phyloP scores from a whole-genome alignment of 1,140 invertebrate species.

The Gerris buenoi region DNA sequence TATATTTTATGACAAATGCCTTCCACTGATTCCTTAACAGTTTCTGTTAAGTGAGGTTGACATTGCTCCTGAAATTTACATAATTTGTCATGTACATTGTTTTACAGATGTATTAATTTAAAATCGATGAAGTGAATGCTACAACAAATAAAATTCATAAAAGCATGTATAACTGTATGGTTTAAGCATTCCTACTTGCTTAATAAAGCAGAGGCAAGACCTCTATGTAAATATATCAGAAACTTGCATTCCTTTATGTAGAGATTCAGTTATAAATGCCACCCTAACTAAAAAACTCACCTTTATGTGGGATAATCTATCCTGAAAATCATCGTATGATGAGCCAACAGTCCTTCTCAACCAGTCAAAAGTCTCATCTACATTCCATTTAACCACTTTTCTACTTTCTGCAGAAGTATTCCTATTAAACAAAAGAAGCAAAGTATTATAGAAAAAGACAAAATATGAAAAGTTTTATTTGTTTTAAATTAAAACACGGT shows the following conservation, averaged over 20 bases:
- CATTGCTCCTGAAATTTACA: constrained; percentile 82
- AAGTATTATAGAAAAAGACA: too few species aligned
- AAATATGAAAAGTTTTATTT: too few species aligned
- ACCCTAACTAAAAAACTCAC: too few species aligned
- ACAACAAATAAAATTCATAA: too few species aligned
- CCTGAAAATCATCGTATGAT: constrained; percentile 90
- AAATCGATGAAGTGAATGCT: too few species aligned
- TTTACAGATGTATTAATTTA: too few species aligned
- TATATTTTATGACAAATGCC: constrained; percentile 92
- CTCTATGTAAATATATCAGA: constrained; percentile 5
- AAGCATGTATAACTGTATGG: constrained; percentile 8
- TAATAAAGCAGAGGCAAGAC: background rate
- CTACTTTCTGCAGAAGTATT: constrained; percentile 83
- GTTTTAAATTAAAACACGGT: too few species aligned
- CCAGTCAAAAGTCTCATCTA: constrained; percentile 94
- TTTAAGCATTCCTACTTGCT: background rate
- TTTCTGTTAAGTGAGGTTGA: constrained; percentile 85
- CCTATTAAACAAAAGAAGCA: too few species aligned
- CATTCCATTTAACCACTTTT: constrained; percentile 97
- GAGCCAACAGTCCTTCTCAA: constrained; percentile 82
- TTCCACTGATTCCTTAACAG: constrained; percentile 84
- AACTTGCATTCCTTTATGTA: too few species aligned
- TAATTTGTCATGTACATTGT: too few species aligned
- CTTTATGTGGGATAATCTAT: constrained; percentile 52
- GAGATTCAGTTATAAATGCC: too few species aligned